Percentiles rank a stretch among this genome's conserved stretches.
Evolutionary conservation across 2,113 vertebrate genomes (phyloP).

Genomic region (Anolis sagrei): DNA sequence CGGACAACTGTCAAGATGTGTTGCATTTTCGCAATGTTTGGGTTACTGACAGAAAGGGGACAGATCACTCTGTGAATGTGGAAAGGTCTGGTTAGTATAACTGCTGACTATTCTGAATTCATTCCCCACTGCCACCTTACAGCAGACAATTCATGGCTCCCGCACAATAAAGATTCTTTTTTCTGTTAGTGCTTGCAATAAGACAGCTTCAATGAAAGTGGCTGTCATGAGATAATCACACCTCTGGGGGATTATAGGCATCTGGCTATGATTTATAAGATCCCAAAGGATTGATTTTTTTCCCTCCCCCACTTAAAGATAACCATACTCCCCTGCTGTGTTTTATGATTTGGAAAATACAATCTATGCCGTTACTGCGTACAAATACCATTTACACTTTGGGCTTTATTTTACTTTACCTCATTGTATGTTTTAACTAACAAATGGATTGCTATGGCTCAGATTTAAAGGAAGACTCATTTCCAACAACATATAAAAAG

Average conservation of each 20-base stretch:
- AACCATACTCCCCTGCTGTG: slow-evolving; percentile 45
- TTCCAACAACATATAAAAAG: slow-evolving; percentile 13
- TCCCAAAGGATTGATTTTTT: slow-evolving; percentile 49
- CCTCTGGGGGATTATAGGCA: slow-evolving; percentile 63
- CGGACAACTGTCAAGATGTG: not conserved
- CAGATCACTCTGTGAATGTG: not conserved
- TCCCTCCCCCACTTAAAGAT: slow-evolving; percentile 41
- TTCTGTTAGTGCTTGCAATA: slow-evolving; percentile 30
- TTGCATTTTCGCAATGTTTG: not conserved
- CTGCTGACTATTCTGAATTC: slow-evolving; percentile 16
- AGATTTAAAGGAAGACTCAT: slow-evolving; percentile 10
- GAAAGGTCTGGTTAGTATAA: not conserved
- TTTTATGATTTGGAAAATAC: slow-evolving; percentile 56
- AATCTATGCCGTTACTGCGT: slow-evolving; percentile 41
- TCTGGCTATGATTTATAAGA: slow-evolving; percentile 66
- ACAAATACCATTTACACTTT: slow-evolving; percentile 39
- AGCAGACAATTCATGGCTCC: not conserved
- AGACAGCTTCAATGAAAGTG: slow-evolving; percentile 53
- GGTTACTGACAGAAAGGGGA: not conserved
- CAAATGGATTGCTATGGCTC: slow-evolving; percentile 14
- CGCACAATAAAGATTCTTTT: slow-evolving; percentile 16
- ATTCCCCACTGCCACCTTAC: not conserved
- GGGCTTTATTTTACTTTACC: slow-evolving; percentile 47
- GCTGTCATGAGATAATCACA: slow-evolving; percentile 62
- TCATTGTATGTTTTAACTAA: not conserved